Conservation (phyloP, 2,797 vertebrate genomes). For the Cossypha dichroa region DNA sequence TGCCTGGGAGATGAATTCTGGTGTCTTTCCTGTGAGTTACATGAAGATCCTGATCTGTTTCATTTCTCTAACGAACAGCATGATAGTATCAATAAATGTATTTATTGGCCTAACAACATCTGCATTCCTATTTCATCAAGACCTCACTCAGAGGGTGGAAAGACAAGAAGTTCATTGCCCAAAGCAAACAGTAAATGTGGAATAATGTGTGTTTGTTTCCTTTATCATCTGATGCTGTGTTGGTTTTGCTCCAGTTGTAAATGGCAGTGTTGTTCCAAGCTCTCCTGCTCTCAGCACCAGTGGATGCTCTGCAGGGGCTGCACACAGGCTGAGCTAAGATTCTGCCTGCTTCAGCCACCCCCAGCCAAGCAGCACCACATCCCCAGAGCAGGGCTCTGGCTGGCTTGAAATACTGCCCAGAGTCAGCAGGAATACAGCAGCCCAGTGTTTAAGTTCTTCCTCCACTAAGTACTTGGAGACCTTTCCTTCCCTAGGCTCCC, state of each 20-base stretch:
- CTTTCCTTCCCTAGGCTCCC: conserved; percentile 12
- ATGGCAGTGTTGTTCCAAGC: not conserved
- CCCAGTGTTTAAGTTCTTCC: not conserved
- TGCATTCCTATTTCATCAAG: not conserved
- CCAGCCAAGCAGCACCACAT: not conserved
- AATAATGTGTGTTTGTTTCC: not conserved
- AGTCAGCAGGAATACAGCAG: not conserved
- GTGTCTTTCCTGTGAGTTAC: not conserved
- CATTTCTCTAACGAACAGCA: not conserved
- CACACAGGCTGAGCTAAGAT: not conserved
- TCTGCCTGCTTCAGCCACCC: not conserved
- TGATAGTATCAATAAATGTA: not conserved
- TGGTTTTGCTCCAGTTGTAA: not conserved
- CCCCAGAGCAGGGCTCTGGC: not conserved
- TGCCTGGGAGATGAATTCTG: not conserved
- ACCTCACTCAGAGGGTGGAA: not conserved
- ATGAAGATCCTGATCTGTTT: not conserved
- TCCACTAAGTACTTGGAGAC: conserved; percentile 16
- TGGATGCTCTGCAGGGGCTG: not conserved
- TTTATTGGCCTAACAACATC: not conserved
- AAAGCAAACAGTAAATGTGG: not conserved
- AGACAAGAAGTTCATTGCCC: not conserved
- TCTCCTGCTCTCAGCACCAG: not conserved
- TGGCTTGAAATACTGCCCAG: not conserved
- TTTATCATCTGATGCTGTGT: not conserved